Base-by-base conservation (phyloP, 64 coral and sea anemone genomes). In the Anthopleura sola region DNA sequence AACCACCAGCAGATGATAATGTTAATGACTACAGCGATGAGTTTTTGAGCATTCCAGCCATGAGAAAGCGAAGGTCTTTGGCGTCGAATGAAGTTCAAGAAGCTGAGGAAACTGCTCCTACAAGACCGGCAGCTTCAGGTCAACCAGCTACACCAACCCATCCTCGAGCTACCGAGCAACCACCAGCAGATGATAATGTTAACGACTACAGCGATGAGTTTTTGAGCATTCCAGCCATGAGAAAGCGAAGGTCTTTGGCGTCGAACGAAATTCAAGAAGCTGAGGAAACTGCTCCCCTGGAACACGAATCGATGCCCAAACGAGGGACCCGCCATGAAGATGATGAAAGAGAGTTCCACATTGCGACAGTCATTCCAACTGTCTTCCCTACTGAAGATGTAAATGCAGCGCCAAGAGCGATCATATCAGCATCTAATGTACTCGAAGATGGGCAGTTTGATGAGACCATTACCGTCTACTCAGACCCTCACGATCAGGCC, bases 381-480 rank as follows among this genome's bases (percentile, higher is more conserved):
- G 28, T 71, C 66, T 28, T 71, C 28, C 66, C 66, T 71, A 29
- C 28, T 31, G 24, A 71, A 34, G 66, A 71, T 71, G 13, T 12
- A 34, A 28, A 71, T 16, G 26, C 28, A 15, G 10, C 13, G 16
- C 66, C n/a, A 15, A 1, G 66, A 17, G 13, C 15, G n/a, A 32
- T 33, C 26, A 71, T 71, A 31, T 71, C 66, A 32, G n/a, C 29
- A 32, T 71, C 66, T 32, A 34, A 71, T 71, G 2, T 34, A 71
- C n/a, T 71, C 13, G 66, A 71, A 19, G 39, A 79, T 48, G 76
- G 76, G 2, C 76, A 79, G 76, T 79, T 79, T 79, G 76, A 79
- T 6, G 76, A 79, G 37, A 48, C 36, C 12, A 79, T 79, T 79
- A 16, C 24, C 15, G 47, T 79, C 36, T 38, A 79, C 14, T 38